Percentiles rank a stretch among this genome's conserved stretches.
phyloP scores from a whole-genome alignment of 2,113 vertebrate genomes.

The Paedocypris sp. region DNA sequence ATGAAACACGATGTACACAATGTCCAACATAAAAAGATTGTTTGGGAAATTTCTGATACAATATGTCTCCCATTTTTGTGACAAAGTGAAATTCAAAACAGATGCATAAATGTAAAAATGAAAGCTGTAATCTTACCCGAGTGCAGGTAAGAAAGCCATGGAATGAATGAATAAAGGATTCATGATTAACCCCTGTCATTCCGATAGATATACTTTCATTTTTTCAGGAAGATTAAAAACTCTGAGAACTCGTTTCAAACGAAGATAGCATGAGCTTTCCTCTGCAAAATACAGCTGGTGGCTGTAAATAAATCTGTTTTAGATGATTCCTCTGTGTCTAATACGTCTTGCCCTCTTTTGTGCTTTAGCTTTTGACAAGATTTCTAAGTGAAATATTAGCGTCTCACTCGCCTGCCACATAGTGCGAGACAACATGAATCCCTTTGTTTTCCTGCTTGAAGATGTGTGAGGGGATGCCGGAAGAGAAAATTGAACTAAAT shows the following conservation, averaged over 20 bases:
- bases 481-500: not conserved
- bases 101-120: too few relatives aligned
- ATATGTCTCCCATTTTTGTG: too few relatives aligned
- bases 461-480: not conserved
- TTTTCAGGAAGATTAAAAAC: too few relatives aligned
- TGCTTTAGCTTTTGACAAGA: not conserved
- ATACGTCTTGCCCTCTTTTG: not conserved
- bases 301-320: not conserved
- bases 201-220: too few relatives aligned
- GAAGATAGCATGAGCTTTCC: not conserved
- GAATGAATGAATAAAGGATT: too few relatives aligned
- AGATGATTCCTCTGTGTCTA: not conserved
- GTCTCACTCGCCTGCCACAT: not conserved
- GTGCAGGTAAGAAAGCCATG: too few relatives aligned
- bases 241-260: not conserved
- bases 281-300: not conserved
- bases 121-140: too few relatives aligned
- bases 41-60: too few relatives aligned
- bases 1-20: too few relatives aligned
- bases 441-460: not conserved
- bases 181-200: too few relatives aligned
- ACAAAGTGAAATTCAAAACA: too few relatives aligned
- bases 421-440: not conserved
- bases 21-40: too few relatives aligned
- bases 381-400: not conserved